phyloP scores from a whole-genome alignment of 1,140 invertebrate species.

The Pinna nobilis region DNA sequence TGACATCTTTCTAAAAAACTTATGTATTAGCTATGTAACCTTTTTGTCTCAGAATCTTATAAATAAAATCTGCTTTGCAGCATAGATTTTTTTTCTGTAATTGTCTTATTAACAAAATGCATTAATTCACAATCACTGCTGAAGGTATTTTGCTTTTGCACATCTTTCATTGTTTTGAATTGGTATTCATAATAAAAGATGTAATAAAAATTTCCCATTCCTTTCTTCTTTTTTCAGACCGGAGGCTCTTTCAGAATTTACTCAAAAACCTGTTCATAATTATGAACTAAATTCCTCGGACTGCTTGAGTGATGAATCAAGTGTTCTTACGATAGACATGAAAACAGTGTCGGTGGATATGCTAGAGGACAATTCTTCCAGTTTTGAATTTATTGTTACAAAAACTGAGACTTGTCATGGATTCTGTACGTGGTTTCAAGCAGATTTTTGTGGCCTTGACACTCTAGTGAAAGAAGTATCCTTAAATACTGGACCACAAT shows the following conservation, averaged over 20 bases:
- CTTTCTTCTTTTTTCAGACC: constrained; percentile 21
- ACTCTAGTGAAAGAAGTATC: constrained; percentile 14
- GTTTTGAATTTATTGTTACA: constrained; percentile 28
- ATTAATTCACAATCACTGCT: neutral
- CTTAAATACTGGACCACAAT: constrained; percentile 35
- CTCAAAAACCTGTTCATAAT: constrained; percentile 30
- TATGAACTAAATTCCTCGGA: constrained; percentile 26
- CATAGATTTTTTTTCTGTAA: neutral
- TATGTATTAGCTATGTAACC: no score
- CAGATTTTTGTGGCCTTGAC: constrained; percentile 22
- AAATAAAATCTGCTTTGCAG: neutral
- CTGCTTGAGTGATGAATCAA: neutral
- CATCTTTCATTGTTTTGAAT: neutral
- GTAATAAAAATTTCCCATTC: neutral
- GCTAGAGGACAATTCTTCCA: constrained; percentile 25
- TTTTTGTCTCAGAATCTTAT: neutral
- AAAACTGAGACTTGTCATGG: constrained; percentile 33
- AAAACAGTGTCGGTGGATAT: constrained; percentile 25
- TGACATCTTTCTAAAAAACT: no score
- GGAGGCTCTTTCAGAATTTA: constrained; percentile 24
- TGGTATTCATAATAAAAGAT: neutral
- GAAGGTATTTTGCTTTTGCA: neutral
- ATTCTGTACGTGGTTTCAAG: constrained; percentile 45
- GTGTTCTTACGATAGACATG: constrained; percentile 30
- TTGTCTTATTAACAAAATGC: neutral